Evolutionary conservation across 2,797 vertebrate genomes (phyloP).

Genomic region (Myotis pilosus): DNA sequence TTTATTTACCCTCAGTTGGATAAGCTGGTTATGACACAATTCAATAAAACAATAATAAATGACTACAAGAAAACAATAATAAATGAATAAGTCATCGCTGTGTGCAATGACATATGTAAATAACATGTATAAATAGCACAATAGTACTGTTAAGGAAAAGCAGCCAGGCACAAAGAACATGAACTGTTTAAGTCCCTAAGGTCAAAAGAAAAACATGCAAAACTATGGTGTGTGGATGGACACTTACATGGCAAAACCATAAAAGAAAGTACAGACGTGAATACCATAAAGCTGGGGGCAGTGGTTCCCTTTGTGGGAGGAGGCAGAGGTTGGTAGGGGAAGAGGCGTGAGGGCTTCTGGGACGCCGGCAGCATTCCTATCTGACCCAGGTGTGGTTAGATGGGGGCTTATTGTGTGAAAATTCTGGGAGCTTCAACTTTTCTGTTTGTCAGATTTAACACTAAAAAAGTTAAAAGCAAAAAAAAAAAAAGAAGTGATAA

Average conservation of each 20-base stretch:
- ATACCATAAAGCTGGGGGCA: neutral
- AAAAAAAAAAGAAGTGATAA: conserved; percentile 9
- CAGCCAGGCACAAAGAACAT: neutral
- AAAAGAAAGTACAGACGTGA: neutral
- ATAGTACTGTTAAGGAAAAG: neutral
- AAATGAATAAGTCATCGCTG: neutral
- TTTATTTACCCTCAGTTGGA: neutral
- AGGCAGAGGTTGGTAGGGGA: neutral
- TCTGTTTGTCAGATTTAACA: neutral
- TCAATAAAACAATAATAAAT: neutral
- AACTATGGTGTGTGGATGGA: neutral
- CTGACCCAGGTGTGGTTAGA: neutral
- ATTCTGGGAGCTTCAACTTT: neutral
- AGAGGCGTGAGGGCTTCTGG: neutral
- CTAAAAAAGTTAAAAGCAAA: neutral
- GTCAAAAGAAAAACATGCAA: neutral
- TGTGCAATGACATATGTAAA: neutral
- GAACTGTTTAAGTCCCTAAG: neutral
- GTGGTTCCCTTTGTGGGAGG: neutral
- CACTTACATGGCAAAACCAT: neutral
- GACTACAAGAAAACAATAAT: neutral
- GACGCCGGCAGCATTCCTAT: neutral
- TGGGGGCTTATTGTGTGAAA: neutral
- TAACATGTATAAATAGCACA: neutral
- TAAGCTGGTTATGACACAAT: neutral